Evolutionary conservation across 2,113 vertebrate species (phyloP).

Genomic region (Cryptoleucopteryx plumbea): DNA sequence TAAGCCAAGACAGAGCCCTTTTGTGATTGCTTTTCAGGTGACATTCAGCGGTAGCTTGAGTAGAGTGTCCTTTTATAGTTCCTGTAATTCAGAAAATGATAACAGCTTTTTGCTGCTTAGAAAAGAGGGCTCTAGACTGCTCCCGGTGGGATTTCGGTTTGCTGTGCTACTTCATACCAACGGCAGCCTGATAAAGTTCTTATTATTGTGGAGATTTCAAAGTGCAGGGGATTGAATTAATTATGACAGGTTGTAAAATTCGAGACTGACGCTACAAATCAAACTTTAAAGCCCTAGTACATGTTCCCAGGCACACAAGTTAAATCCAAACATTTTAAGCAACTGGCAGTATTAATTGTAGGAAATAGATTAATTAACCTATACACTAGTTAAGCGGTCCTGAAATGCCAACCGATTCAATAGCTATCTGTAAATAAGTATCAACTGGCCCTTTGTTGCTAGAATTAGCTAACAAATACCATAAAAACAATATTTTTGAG

Average conservation of each 20-base stretch:
- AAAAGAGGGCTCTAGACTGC: conserved; percentile 80
- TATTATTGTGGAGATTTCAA: conserved; percentile 82
- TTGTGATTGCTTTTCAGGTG: conserved; percentile 95
- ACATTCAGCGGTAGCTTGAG: conserved; percentile 89
- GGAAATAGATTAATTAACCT: conserved; percentile 21
- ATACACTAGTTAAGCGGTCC: neutral
- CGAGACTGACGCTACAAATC: conserved; percentile 65
- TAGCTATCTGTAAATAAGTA: neutral
- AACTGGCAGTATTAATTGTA: conserved; percentile 16
- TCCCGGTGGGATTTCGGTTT: conserved; percentile 79
- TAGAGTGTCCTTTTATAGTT: conserved; percentile 89
- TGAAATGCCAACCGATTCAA: conserved; percentile 1
- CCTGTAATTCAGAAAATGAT: conserved; percentile 88
- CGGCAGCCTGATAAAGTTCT: conserved; percentile 80
- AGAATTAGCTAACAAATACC: neutral
- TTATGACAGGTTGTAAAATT: conserved; percentile 75
- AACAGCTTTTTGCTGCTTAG: conserved; percentile 84
- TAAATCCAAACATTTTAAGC: conserved; percentile 47
- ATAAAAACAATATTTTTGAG: neutral
- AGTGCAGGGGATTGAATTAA: conserved; percentile 78
- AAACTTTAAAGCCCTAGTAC: conserved; percentile 70
- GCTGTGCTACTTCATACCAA: conserved; percentile 77
- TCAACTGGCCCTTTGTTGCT: neutral
- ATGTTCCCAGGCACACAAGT: conserved; percentile 53
- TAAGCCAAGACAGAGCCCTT: conserved; percentile 90